Evolutionary conservation across 2,888 invertebrate species (phyloP).

Genomic region (Acleris holmiana): DNA sequence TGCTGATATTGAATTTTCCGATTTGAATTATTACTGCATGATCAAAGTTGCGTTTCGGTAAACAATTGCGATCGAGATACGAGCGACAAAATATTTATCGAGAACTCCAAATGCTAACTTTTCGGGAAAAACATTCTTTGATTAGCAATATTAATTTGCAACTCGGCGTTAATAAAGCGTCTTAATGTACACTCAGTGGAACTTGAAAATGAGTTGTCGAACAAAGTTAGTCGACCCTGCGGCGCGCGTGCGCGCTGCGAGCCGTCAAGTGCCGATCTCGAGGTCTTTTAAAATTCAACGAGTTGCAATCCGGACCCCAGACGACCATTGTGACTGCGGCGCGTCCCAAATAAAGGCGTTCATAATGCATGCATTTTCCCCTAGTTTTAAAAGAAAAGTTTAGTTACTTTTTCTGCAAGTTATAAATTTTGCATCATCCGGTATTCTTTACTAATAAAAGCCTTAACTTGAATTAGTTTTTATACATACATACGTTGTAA

Average conservation of each 20-base stretch:
- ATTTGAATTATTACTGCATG: constrained; percentile 13
- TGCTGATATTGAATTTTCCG: constrained; percentile 3
- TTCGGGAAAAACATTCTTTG: not conserved
- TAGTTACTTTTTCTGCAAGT: too few relatives aligned
- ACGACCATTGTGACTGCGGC: constrained; percentile 4
- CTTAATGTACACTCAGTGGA: constrained; percentile 32
- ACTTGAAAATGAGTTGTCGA: constrained; percentile 33
- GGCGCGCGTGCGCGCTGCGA: constrained; percentile 28
- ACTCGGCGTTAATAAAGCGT: constrained; percentile 29
- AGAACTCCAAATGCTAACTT: too few relatives aligned
- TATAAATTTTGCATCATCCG: too few relatives aligned
- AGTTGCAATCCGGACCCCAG: constrained; percentile 13
- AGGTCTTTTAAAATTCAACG: constrained; percentile 33
- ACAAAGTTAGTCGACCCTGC: constrained; percentile 30
- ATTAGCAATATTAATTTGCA: constrained; percentile 31
- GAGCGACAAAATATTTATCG: not conserved
- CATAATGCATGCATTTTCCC: not conserved
- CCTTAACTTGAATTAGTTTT: too few relatives aligned
- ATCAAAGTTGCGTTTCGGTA: not conserved
- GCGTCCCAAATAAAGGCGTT: not conserved
- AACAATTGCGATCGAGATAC: not conserved
- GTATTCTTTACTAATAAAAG: too few relatives aligned
- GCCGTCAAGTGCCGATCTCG: constrained; percentile 18
- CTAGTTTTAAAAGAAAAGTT: not conserved
- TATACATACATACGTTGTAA: too few relatives aligned